Percentiles rank a stretch among this genome's conserved stretches.
Conservation (phyloP, 2,113 vertebrate genomes). For the Redunca redunca region DNA sequence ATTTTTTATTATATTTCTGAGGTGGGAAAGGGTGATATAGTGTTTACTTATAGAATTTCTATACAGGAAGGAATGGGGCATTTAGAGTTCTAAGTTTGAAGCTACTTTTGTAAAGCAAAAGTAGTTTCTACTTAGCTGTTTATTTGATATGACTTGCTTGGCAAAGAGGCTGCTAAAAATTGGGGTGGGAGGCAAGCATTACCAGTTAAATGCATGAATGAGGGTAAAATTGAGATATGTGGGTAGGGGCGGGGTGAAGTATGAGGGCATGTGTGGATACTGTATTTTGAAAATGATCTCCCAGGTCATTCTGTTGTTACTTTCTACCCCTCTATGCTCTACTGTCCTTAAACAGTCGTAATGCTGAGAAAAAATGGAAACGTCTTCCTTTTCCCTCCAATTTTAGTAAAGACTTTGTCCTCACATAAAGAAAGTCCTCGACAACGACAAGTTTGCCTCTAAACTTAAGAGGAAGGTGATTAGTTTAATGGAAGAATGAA, state of each 20-base stretch:
- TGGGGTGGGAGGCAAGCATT: neutral
- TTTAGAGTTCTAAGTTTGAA: neutral
- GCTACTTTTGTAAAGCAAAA: neutral
- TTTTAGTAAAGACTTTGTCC: constrained; percentile 18
- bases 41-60: neutral
- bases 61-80: neutral
- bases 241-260: neutral
- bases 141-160: neutral
- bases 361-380: constrained; percentile 12
- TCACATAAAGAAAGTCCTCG: neutral
- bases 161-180: neutral
- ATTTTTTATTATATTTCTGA: neutral
- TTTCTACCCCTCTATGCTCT: neutral
- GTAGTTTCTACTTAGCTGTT: neutral
- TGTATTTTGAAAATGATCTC: neutral
- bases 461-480: neutral
- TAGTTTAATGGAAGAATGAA: neutral
- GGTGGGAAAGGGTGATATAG: neutral
- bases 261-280: neutral
- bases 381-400: neutral
- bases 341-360: neutral
- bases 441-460: neutral
- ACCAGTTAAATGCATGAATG: neutral
- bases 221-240: neutral
- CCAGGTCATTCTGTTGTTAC: neutral